Evolutionary conservation across 2,113 vertebrate species (phyloP).

Genomic region (Planiliza haematocheilus): DNA sequence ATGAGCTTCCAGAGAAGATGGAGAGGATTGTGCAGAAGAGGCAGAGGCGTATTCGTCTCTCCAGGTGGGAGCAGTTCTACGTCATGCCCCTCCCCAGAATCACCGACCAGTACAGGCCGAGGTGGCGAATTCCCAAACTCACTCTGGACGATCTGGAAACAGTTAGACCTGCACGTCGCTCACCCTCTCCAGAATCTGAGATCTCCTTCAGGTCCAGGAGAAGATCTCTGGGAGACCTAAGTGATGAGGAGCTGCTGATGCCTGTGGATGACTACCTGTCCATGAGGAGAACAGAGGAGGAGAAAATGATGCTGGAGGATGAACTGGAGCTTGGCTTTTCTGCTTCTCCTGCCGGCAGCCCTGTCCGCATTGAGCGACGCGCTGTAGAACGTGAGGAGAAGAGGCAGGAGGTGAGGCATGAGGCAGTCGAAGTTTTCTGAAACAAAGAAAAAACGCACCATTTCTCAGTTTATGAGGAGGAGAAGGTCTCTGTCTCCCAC

Average conservation of each 20-base stretch:
- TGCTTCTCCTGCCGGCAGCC: constrained; percentile 93
- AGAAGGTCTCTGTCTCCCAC: constrained; percentile 95
- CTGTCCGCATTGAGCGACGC: constrained; percentile 88
- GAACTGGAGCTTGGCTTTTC: constrained; percentile 97
- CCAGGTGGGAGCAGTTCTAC: constrained; percentile 99
- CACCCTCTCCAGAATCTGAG: constrained; percentile 90
- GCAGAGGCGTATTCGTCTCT: constrained; percentile 96
- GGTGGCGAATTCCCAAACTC: constrained; percentile 95
- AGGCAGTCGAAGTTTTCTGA: constrained; percentile 85
- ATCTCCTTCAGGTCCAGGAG: constrained; percentile 90
- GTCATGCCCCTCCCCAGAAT: constrained; percentile 97
- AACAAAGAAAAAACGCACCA: constrained; percentile 84
- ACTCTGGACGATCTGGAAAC: constrained; percentile 95
- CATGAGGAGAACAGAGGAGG: constrained; percentile 91
- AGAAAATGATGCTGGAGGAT: constrained; percentile 92
- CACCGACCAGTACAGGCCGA: constrained; percentile 96
- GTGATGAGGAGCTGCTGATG: constrained; percentile 92
- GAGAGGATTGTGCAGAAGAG: constrained; percentile 92
- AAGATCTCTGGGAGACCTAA: constrained; percentile 94
- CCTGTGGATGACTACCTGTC: constrained; percentile 91
- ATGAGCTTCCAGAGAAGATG: constrained; percentile 91
- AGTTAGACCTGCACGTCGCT: constrained; percentile 92
- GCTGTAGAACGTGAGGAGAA: constrained; percentile 81
- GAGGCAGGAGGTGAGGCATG: constrained; percentile 82
- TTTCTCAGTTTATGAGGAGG: constrained; percentile 90